Evolutionary conservation across 1,140 invertebrate species (phyloP).

Genomic region (Helicoverpa armigera): DNA sequence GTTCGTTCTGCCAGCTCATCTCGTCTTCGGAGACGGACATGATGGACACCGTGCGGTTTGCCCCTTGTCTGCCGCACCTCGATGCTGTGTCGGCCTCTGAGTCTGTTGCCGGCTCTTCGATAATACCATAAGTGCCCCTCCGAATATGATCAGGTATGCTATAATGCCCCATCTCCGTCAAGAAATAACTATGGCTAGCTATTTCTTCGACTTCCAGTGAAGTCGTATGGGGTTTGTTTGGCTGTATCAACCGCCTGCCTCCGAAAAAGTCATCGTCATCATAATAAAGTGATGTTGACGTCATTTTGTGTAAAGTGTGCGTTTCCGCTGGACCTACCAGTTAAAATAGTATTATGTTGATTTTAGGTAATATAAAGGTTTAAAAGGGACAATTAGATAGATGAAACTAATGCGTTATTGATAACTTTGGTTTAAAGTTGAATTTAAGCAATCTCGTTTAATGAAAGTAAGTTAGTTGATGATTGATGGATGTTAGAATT

Average conservation of each 20-base stretch:
- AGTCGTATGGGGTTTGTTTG: slow-evolving; percentile 84
- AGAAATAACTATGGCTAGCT: slow-evolving; percentile 88
- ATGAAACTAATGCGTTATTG: slow-evolving; percentile 50
- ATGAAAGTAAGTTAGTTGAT: slow-evolving; percentile 27
- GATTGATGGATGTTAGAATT: slow-evolving; percentile 55
- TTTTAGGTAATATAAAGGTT: slow-evolving; percentile 60
- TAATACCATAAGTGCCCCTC: slow-evolving; percentile 82
- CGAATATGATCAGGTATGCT: slow-evolving; percentile 87
- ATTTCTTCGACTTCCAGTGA: slow-evolving; percentile 88
- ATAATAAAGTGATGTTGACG: slow-evolving; percentile 87
- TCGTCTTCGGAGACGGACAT: slow-evolving; percentile 90
- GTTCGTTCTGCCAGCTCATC: slow-evolving; percentile 85
- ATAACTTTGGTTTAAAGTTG: slow-evolving; percentile 23
- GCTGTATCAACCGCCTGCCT: slow-evolving; percentile 78
- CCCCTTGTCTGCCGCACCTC: slow-evolving; percentile 72
- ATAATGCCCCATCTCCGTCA: slow-evolving; percentile 87
- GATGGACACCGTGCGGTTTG: slow-evolving; percentile 88
- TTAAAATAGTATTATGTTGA: slow-evolving; percentile 83
- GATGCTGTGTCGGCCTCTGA: slow-evolving; percentile 79
- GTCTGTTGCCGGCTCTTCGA: slow-evolving; percentile 86
- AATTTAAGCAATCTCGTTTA: slow-evolving; percentile 23
- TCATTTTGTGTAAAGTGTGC: slow-evolving; percentile 89
- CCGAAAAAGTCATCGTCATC: slow-evolving; percentile 81
- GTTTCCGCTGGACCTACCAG: slow-evolving; percentile 89
- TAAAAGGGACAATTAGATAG: slow-evolving; percentile 29